Percentiles rank a stretch among this genome's conserved stretches.
These are phyloP conservation scores for Tortricodes alternella DNA, from an alignment of 2,888 invertebrate genomes.

Conservation along the genomic window DNA sequence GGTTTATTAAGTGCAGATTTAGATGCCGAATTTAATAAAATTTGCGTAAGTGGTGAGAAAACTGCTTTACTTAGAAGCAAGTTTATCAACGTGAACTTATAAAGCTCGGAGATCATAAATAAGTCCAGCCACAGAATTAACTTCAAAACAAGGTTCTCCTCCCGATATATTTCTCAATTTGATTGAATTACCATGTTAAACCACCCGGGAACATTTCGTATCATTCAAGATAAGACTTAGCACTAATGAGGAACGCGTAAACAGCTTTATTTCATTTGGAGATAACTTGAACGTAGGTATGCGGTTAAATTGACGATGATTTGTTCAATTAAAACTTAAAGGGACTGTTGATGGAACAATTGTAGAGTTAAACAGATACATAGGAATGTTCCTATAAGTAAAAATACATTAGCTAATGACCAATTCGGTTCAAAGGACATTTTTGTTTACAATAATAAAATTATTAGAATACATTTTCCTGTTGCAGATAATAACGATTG, in stretches of 20 bases:
- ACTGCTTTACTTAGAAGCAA: too few species aligned
- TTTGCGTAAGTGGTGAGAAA: too few species aligned
- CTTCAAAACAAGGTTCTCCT: neutral
- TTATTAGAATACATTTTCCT: slow-evolving; percentile 10
- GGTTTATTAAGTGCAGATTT: too few species aligned
- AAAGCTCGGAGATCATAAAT: too few species aligned
- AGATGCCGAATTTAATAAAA: too few species aligned
- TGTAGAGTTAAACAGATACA: slow-evolving; percentile 48
- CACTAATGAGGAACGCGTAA: slow-evolving; percentile 43
- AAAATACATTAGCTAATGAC: slow-evolving; percentile 30
- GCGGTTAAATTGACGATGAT: slow-evolving; percentile 67
- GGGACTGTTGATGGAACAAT: slow-evolving; percentile 36
- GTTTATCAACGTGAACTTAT: too few species aligned
- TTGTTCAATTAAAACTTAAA: slow-evolving; percentile 67
- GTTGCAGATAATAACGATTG: neutral
- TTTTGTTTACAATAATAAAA: neutral
- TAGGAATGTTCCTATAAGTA: slow-evolving; percentile 5
- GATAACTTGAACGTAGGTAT: slow-evolving; percentile 52
- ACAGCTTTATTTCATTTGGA: slow-evolving; percentile 56
- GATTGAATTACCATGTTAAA: slow-evolving; percentile 13
- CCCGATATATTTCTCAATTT: neutral
- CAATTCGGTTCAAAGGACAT: slow-evolving; percentile 9
- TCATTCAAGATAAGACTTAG: slow-evolving; percentile 31
- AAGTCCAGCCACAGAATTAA: neutral
- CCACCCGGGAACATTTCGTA: slow-evolving; percentile 20